These are phyloP conservation scores for Nesogale talazaci DNA, from an alignment of 2,113 vertebrate species.

Conservation along the genomic window DNA sequence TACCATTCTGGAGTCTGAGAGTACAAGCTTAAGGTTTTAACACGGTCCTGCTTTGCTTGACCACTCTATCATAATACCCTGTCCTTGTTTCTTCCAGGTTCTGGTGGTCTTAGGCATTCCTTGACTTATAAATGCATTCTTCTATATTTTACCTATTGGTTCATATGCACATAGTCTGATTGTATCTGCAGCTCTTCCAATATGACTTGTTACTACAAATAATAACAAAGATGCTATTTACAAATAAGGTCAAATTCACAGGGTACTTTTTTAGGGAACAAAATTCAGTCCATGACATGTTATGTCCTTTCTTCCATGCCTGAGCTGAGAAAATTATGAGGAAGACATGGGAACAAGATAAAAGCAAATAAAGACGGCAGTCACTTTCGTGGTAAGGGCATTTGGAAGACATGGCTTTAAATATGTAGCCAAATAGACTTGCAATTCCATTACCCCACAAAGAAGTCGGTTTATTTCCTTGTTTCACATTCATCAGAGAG, in stretches of 20 bases:
- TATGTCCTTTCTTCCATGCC: not conserved
- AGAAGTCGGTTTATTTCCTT: not conserved
- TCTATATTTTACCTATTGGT: not conserved
- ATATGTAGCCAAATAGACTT: not conserved
- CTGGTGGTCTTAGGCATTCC: not conserved
- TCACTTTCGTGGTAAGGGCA: not conserved
- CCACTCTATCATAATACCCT: not conserved
- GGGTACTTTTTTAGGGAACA: not conserved
- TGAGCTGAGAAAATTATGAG: constrained; percentile 4
- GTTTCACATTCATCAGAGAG: not conserved
- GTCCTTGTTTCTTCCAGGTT: not conserved
- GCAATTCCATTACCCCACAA: not conserved
- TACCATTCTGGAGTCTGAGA: not conserved
- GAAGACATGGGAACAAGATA: not conserved
- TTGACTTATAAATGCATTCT: not conserved
- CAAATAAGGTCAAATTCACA: not conserved
- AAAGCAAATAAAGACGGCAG: not conserved
- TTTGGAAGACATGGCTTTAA: not conserved
- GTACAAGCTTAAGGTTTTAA: not conserved
- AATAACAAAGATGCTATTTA: not conserved
- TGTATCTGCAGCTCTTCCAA: not conserved
- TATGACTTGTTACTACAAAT: not conserved
- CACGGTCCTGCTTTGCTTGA: not conserved
- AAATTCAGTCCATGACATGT: not conserved
- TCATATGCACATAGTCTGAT: not conserved